Conservation (phyloP, 37 sponge, comb jelly and placozoan species). For the Eunapius fragilis region DNA sequence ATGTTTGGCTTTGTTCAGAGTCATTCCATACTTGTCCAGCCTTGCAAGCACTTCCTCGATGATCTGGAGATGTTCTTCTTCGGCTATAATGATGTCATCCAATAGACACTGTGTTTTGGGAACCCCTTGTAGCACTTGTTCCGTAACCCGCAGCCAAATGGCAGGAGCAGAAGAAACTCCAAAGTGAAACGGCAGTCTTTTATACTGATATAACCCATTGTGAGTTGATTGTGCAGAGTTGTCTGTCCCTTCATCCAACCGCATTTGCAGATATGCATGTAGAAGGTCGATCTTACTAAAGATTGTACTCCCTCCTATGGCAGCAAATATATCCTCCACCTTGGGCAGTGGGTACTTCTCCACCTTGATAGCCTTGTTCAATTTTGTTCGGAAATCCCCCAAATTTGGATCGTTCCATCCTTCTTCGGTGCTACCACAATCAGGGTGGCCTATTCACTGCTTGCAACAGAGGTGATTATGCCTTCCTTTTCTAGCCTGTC, state of each 20-base stretch:
- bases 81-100: conserved; percentile 22
- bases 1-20: conserved; percentile 12
- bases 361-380: conserved; percentile 13
- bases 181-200: conserved; percentile 5
- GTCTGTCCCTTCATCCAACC: neutral
- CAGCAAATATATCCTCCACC: conserved; percentile 23
- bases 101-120: neutral
- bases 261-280: conserved; percentile 17
- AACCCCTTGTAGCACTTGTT: neutral
- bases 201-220: conserved; percentile 1
- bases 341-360: conserved; percentile 22
- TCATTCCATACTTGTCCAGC: neutral
- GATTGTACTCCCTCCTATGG: neutral
- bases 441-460: conserved; percentile 2
- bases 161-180: conserved; percentile 15
- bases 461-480: neutral
- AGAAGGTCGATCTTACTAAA: conserved; percentile 24
- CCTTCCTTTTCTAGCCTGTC: too few relatives aligned
- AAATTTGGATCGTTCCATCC: neutral
- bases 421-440: conserved; percentile 4
- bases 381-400: neutral
- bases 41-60: conserved; percentile 5
- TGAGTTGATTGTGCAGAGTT: too few relatives aligned
- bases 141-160: conserved; percentile 21
- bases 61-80: neutral